Conservation (phyloP, 92 coral and sea anemone species). For the Pocillopora meandrina region DNA sequence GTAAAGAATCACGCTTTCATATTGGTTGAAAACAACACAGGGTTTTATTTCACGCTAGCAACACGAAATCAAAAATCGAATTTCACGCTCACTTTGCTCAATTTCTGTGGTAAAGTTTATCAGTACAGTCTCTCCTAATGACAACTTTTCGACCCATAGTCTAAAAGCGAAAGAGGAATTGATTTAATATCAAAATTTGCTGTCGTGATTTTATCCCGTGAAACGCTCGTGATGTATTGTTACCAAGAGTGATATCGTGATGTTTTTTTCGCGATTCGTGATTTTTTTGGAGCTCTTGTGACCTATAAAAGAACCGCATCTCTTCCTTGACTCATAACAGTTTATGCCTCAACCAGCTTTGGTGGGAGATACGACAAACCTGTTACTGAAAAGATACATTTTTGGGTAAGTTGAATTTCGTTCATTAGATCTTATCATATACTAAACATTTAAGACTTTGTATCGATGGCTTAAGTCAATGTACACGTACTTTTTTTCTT, state of each 20-base stretch:
- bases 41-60: neutral
- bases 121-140: neutral
- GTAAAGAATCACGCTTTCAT: neutral
- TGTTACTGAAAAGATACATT: too few species aligned
- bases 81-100: neutral
- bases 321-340: neutral
- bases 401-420: neutral
- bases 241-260: slow-evolving; percentile 19
- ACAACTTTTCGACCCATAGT: neutral
- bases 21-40: neutral
- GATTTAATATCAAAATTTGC: neutral
- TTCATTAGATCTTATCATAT: neutral
- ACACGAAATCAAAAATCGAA: neutral
- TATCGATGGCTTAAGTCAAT: neutral
- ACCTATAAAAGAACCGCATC: neutral
- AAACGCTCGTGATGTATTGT: slow-evolving; percentile 22
- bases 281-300: neutral
- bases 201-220: slow-evolving; percentile 6
- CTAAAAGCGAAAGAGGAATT: neutral
- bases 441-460: neutral
- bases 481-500: neutral
- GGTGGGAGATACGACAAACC: neutral
- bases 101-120: neutral
- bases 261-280: slow-evolving; percentile 8
- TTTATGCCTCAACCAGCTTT: neutral